Conservation (phyloP, 2,888 invertebrate genomes). For the Tinea semifulvella region DNA sequence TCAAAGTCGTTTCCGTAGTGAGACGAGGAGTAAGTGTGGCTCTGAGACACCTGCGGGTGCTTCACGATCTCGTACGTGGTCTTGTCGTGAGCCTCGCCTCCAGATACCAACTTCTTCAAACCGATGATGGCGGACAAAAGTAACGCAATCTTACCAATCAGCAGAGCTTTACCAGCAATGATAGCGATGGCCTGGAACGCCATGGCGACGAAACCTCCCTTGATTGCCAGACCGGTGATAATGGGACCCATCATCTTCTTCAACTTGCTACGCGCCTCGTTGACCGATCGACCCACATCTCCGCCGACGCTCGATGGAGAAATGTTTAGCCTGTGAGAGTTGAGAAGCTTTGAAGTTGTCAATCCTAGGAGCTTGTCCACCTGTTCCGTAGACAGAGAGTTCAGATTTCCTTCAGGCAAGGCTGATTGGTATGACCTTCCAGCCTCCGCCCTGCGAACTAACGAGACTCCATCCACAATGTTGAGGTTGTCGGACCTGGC, state of each 20-base stretch:
- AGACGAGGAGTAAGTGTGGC: constrained; percentile 77
- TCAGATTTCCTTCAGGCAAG: constrained; percentile 66
- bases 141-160: constrained; percentile 86
- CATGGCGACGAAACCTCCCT: constrained; percentile 76
- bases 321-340: constrained; percentile 68
- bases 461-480: constrained; percentile 68
- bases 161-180: constrained; percentile 81
- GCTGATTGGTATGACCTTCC: constrained; percentile 57
- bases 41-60: constrained; percentile 83
- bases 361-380: constrained; percentile 67
- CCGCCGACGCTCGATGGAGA: constrained; percentile 46
- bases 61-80: constrained; percentile 88
- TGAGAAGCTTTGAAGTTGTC: constrained; percentile 65
- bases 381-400: constrained; percentile 67
- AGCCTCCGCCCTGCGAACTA: constrained; percentile 57
- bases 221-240: constrained; percentile 73
- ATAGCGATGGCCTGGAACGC: constrained; percentile 79
- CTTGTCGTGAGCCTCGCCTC: constrained; percentile 74
- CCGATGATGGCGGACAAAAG: constrained; percentile 82
- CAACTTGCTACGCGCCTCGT: constrained; percentile 68
- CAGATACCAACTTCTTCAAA: constrained; percentile 78
- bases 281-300: constrained; percentile 54
- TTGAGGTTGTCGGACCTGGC: constrained; percentile 69
- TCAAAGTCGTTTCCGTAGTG: constrained; percentile 72
- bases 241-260: constrained; percentile 74